Evolutionary conservation across 2,797 vertebrate genomes (phyloP).

Genomic region (Syncerus caffer): DNA sequence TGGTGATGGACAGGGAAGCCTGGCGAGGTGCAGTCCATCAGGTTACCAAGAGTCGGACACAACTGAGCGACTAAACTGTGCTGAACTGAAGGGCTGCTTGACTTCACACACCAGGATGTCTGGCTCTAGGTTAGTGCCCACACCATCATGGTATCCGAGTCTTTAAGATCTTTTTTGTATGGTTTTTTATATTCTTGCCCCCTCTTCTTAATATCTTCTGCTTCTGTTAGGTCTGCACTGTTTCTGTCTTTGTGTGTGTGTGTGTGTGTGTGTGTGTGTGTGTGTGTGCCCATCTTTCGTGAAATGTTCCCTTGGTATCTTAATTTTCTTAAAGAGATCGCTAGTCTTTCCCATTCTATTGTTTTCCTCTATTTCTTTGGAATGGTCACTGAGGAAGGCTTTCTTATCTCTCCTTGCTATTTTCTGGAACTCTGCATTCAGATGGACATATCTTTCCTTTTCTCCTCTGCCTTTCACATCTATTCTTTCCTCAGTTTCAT

Average conservation of each 20-base stretch:
- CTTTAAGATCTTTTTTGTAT: background rate
- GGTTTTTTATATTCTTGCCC: background rate
- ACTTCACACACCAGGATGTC: background rate
- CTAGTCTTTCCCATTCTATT: background rate
- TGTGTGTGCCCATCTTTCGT: background rate
- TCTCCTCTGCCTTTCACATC: background rate
- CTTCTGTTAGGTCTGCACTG: background rate
- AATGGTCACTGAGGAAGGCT: background rate
- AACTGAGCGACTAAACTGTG: background rate
- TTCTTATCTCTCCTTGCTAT: background rate
- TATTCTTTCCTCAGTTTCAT: background rate
- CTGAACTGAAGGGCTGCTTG: background rate
- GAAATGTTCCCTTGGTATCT: background rate
- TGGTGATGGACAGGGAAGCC: background rate
- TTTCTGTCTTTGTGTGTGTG: background rate
- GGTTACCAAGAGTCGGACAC: background rate
- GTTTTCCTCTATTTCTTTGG: background rate
- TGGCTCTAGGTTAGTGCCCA: background rate
- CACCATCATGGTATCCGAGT: background rate
- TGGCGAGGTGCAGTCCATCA: accelerated
- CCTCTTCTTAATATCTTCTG: background rate
- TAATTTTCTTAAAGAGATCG: background rate
- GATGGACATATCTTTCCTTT: background rate
- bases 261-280: no score
- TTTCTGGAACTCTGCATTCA: background rate